A percentile compares a stretch with the other conserved stretches of the same genome.
Conservation (phyloP, 1,140 invertebrate genomes). For the Bradynema listronoti region DNA sequence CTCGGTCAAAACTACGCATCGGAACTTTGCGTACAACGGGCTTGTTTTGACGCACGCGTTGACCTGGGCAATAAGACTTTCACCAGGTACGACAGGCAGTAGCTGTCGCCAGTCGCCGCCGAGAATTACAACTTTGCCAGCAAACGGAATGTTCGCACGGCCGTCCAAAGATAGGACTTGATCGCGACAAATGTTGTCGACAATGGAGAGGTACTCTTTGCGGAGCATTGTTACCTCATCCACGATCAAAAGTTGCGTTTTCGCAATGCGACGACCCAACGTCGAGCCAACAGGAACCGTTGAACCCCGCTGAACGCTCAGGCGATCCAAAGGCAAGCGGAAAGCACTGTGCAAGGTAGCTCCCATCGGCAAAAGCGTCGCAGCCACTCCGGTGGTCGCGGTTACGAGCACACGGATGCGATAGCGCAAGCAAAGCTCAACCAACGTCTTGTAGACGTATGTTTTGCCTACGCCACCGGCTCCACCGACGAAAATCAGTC, state of each 20-base stretch:
- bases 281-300: too few relatives aligned
- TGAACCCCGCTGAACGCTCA: too few relatives aligned
- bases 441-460: too few relatives aligned
- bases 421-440: too few relatives aligned
- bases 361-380: too few relatives aligned
- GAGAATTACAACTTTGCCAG: constrained; percentile 45
- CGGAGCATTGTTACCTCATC: constrained; percentile 22
- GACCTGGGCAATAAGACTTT: too few relatives aligned
- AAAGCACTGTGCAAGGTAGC: too few relatives aligned
- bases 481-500: too few relatives aligned
- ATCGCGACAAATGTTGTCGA: constrained; percentile 13
- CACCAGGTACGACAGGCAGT: constrained; percentile 36
- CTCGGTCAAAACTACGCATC: constrained; percentile 13
- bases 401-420: too few relatives aligned
- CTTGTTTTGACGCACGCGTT: constrained; percentile 42
- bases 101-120: constrained; percentile 51
- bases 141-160: constrained; percentile 32
- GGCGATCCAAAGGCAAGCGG: too few relatives aligned
- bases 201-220: constrained; percentile 3
- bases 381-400: too few relatives aligned
- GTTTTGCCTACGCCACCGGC: too few relatives aligned
- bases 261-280: constrained; percentile 5
- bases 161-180: neutral
- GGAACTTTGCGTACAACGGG: constrained; percentile 39
- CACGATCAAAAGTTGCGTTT: constrained; percentile 11